A percentile compares a stretch with the other conserved stretches of the same genome.
Conservation (phyloP, 23 tunicate species). For the Ciona savignyi region DNA sequence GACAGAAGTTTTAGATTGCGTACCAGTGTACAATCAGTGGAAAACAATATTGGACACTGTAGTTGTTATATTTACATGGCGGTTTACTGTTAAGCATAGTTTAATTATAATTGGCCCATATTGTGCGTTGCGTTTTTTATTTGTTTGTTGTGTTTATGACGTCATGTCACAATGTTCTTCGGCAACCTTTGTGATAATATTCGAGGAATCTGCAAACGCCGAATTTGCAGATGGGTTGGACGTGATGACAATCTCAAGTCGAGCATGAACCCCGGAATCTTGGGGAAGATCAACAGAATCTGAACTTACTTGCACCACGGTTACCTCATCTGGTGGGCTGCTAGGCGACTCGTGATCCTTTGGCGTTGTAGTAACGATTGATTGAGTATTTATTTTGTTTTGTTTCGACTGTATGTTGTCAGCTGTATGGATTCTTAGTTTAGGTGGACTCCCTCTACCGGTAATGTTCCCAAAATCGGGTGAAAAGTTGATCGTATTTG, state of each 20-base stretch:
- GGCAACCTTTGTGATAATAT: background rate
- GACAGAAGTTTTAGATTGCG: too few relatives aligned
- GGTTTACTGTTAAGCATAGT: too few relatives aligned
- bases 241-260: constrained; percentile 47
- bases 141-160: too few relatives aligned
- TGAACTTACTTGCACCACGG: background rate
- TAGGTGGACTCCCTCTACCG: background rate
- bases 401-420: background rate
- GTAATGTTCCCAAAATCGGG: background rate
- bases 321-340: background rate
- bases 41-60: too few relatives aligned
- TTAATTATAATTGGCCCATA: too few relatives aligned
- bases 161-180: too few relatives aligned
- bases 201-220: constrained; percentile 8
- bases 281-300: background rate
- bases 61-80: too few relatives aligned
- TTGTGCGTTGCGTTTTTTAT: too few relatives aligned
- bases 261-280: background rate
- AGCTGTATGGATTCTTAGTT: background rate
- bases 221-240: constrained; percentile 42
- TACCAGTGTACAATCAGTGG: too few relatives aligned
- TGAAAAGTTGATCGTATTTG: background rate
- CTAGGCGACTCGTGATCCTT: background rate
- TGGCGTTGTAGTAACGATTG: background rate
- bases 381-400: constrained; percentile 19